A percentile compares a stretch with the other conserved stretches of the same genome.
Conservation (phyloP, 2,113 vertebrate genomes). For the Spermophilus dauricus region DNA sequence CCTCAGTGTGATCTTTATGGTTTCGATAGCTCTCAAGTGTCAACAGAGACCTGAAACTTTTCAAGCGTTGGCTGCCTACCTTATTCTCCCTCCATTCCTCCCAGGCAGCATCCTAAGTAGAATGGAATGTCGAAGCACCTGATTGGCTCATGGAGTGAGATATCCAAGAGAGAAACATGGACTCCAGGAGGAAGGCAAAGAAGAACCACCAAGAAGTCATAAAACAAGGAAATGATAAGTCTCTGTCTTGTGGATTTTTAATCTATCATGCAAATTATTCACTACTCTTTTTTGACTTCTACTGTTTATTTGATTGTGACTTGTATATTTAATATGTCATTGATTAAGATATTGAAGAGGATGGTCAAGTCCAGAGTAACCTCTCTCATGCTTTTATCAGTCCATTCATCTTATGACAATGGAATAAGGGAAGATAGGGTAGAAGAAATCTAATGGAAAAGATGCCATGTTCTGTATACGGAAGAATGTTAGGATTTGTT, state of each 20-base stretch:
- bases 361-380: neutral
- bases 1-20: slow-evolving; percentile 77
- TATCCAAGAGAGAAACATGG: neutral
- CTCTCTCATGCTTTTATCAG: neutral
- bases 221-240: neutral
- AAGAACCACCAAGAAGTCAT: neutral
- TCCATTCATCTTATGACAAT: neutral
- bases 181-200: neutral
- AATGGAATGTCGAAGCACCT: slow-evolving; percentile 53
- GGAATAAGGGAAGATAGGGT: neutral
- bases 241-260: neutral
- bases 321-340: neutral
- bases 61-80: slow-evolving; percentile 64
- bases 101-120: slow-evolving; percentile 61
- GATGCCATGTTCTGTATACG: neutral
- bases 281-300: neutral
- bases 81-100: slow-evolving; percentile 59
- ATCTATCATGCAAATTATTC: neutral
- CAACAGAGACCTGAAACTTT: slow-evolving; percentile 83
- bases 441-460: neutral
- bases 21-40: slow-evolving; percentile 78
- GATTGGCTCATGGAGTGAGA: slow-evolving; percentile 45
- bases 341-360: slow-evolving; percentile 20
- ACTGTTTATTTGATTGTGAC: neutral
- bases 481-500: neutral